A percentile compares a stretch with the other conserved stretches of the same genome.
Conservation (phyloP, 2,797 vertebrate species). For the Hemibagrus guttatus region DNA sequence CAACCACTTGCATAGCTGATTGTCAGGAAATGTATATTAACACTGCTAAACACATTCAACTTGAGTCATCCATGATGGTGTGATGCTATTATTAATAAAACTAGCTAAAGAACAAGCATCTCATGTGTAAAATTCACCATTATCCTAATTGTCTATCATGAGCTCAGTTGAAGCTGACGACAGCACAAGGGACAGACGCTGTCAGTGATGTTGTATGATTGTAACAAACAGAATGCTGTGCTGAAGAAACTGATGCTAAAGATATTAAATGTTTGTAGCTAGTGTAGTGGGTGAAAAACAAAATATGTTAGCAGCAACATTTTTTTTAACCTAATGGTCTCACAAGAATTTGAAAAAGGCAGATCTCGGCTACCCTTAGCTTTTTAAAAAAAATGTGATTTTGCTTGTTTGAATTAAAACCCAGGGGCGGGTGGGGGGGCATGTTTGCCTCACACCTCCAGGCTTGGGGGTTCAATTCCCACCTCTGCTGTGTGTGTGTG, state of each 20-base stretch:
- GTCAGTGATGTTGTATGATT: not conserved
- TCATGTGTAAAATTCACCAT: constrained; percentile 28
- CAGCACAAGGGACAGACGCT: not conserved
- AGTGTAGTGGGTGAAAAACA: not conserved
- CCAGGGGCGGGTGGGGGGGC: no score
- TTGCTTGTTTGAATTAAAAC: not conserved
- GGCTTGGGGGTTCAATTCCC: no score
- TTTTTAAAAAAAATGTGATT: not conserved
- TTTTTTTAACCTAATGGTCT: not conserved
- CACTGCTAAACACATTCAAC: constrained; percentile 23
- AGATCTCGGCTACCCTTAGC: not conserved
- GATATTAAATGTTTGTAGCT: not conserved
- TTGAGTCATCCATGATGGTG: not conserved
- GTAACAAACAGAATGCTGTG: not conserved
- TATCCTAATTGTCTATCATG: constrained; percentile 37
- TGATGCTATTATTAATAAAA: constrained; percentile 29
- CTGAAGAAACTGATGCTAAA: not conserved
- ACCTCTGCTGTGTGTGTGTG: no score
- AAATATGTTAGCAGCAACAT: not conserved
- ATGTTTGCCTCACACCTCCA: no score
- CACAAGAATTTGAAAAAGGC: not conserved
- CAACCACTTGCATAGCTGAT: constrained; percentile 24
- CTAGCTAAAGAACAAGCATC: constrained; percentile 34
- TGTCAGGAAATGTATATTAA: constrained; percentile 38
- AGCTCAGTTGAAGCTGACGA: not conserved